These are phyloP conservation scores for Ricordea florida DNA, from an alignment of 92 coral and sea anemone genomes.

Conservation along the genomic window DNA sequence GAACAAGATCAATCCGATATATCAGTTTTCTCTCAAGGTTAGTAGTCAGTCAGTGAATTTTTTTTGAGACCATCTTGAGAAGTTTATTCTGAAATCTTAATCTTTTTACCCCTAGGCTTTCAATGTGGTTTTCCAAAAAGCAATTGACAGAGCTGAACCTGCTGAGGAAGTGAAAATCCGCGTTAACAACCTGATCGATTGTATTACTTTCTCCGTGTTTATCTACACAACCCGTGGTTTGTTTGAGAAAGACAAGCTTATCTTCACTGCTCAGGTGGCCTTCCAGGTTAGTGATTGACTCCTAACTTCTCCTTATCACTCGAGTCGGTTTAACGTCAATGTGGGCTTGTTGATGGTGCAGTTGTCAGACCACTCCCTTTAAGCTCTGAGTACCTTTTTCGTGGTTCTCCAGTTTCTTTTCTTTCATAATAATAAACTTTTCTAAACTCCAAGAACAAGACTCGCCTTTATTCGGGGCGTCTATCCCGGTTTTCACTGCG, in stretches of 20 bases:
- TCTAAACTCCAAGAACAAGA: too few relatives aligned
- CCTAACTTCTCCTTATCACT: too few relatives aligned
- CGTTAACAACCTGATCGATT: slow-evolving; percentile 93
- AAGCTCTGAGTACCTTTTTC: too few relatives aligned
- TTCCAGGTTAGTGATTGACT: slow-evolving; percentile 82
- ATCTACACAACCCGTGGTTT: slow-evolving; percentile 97
- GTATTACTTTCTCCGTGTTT: slow-evolving; percentile 95
- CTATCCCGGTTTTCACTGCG: too few relatives aligned
- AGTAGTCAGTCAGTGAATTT: neutral
- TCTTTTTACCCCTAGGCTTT: slow-evolving; percentile 72
- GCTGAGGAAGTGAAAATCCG: slow-evolving; percentile 93
- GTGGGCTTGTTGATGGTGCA: too few relatives aligned
- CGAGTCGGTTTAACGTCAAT: too few relatives aligned
- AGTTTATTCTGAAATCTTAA: neutral
- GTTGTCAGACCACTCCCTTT: too few relatives aligned
- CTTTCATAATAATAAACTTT: too few relatives aligned
- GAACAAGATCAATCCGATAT: slow-evolving; percentile 98
- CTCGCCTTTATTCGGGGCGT: too few relatives aligned
- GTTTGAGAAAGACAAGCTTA: slow-evolving; percentile 97
- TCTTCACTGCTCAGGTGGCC: slow-evolving; percentile 98
- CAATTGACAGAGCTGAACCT: slow-evolving; percentile 93
- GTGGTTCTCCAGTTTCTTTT: too few relatives aligned
- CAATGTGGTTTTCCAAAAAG: slow-evolving; percentile 97
- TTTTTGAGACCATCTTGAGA: too few relatives aligned
- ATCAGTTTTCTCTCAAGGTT: slow-evolving; percentile 98